Conservation (phyloP, 2,888 invertebrate species). For the Dysmachus trigonus region DNA sequence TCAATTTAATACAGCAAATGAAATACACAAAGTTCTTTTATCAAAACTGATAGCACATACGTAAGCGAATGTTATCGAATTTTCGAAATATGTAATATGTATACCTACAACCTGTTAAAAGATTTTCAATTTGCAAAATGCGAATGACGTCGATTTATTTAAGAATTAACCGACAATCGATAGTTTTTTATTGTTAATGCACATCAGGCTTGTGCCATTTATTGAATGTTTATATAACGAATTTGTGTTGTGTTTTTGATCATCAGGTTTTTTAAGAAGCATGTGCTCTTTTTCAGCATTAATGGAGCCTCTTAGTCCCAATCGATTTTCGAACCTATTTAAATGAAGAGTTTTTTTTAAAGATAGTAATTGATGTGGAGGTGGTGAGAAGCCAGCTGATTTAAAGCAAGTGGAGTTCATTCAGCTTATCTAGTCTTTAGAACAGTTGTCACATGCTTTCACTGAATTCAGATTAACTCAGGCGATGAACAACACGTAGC, state of each 20-base stretch:
- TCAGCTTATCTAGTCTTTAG: background rate
- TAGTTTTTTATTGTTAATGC: background rate
- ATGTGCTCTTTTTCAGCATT: no score
- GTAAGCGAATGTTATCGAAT: background rate
- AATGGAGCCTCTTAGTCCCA: background rate
- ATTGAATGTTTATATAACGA: background rate
- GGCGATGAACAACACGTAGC: background rate
- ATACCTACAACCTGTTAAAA: background rate
- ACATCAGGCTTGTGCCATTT: background rate
- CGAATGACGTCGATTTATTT: background rate
- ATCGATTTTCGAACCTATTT: background rate
- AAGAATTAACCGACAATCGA: background rate
- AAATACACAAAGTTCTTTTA: constrained; percentile 14
- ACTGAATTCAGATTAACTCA: background rate
- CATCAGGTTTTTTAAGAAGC: background rate
- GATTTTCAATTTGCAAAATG: background rate
- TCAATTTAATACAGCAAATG: background rate
- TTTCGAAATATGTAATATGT: background rate
- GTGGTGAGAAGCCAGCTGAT: background rate
- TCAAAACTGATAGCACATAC: constrained; percentile 6
- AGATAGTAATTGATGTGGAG: background rate
- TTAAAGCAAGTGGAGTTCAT: background rate
- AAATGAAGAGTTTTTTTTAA: background rate
- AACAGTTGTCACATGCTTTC: background rate
- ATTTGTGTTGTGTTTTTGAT: background rate